A percentile compares a stretch with the other conserved stretches of the same genome.
phyloP scores from a whole-genome alignment of 2,888 invertebrate genomes.

The Pilophorus perplexus region DNA sequence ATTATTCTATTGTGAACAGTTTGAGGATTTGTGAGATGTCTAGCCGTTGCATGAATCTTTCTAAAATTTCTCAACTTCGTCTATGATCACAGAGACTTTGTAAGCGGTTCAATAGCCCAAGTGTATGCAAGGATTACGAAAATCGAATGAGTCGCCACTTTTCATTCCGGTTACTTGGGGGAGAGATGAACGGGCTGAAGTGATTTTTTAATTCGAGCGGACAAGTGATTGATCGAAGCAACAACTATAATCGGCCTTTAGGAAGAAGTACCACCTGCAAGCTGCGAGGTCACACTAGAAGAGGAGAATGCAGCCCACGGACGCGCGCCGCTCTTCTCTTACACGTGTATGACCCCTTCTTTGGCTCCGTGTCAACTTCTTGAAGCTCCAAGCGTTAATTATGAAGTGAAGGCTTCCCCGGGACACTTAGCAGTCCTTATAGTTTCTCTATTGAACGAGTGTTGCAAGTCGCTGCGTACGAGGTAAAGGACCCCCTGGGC shows the following conservation, averaged over 20 bases:
- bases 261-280: slow-evolving; percentile 38
- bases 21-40: too few relatives aligned
- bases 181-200: slow-evolving; percentile 15
- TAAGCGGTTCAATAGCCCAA: too few relatives aligned
- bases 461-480: slow-evolving; percentile 32
- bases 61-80: too few relatives aligned
- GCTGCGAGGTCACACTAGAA: slow-evolving; percentile 28
- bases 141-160: slow-evolving; percentile 32
- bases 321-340: slow-evolving; percentile 28
- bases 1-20: too few relatives aligned
- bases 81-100: too few relatives aligned
- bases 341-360: slow-evolving; percentile 43
- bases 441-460: slow-evolving; percentile 29
- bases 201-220: slow-evolving; percentile 38
- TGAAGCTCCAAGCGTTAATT: slow-evolving; percentile 38
- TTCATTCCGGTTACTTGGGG: slow-evolving; percentile 18
- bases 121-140: slow-evolving; percentile 22
- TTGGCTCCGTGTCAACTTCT: slow-evolving; percentile 42
- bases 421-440: slow-evolving; percentile 26
- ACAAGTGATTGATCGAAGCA: slow-evolving; percentile 38
- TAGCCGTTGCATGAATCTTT: too few relatives aligned
- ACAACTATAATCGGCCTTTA: slow-evolving; percentile 38
- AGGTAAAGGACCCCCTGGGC: slow-evolving; percentile 25
- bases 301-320: slow-evolving; percentile 36
- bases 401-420: slow-evolving; percentile 38